phyloP scores from a whole-genome alignment of 2,113 vertebrate species.

The Colossoma macropomum region DNA sequence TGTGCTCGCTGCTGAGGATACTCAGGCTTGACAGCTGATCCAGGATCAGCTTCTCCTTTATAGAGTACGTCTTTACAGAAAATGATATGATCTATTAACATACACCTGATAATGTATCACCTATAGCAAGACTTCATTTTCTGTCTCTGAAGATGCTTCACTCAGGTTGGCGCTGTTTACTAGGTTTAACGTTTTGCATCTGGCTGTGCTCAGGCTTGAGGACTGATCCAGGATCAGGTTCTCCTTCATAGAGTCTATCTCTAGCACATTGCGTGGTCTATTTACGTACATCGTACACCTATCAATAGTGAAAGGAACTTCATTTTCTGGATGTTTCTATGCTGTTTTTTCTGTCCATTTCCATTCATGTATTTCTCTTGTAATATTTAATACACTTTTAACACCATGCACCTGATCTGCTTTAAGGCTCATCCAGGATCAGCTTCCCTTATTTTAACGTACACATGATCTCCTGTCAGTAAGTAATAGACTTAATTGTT shows the following conservation, averaged over 20 bases:
- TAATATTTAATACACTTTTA: not conserved
- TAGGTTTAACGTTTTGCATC: no score
- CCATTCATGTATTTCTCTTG: no score
- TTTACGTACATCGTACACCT: not conserved
- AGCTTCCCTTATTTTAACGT: not conserved
- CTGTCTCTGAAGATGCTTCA: not conserved
- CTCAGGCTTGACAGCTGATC: constrained; percentile 3
- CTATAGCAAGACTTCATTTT: not conserved
- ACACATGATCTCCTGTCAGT: not conserved
- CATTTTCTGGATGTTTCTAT: not conserved
- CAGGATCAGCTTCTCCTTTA: constrained; percentile 27
- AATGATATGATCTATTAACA: not conserved
- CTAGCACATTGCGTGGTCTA: not conserved
- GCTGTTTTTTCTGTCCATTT: not conserved
- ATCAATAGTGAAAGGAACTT: not conserved
- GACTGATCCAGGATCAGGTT: constrained; percentile 34
- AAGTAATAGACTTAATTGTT: not conserved
- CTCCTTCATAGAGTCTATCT: not conserved
- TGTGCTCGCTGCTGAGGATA: constrained; percentile 28
- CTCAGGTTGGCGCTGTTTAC: not conserved
- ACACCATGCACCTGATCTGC: not conserved
- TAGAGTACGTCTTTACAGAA: not conserved
- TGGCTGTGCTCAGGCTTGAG: not conserved
- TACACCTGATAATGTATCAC: not conserved
- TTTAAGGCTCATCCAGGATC: constrained; percentile 2